Base-by-base conservation (phyloP, 30 jellyfish, hydroid and myxozoan species). In the Aurelia sp. region DNA sequence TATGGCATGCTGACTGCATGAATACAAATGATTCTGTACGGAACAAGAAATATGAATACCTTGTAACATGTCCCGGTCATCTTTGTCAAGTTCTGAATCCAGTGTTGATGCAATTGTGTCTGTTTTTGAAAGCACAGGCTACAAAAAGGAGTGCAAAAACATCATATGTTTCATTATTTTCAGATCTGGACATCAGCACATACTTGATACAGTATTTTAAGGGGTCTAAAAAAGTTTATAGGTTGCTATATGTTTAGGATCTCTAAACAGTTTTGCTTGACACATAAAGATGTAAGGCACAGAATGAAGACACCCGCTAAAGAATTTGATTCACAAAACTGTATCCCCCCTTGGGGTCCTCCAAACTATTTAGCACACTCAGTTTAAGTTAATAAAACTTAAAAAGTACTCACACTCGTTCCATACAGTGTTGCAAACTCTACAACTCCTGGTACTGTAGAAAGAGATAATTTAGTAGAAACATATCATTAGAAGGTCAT, bases 21-120 rank as follows among this genome's bases (percentile, higher is more conserved):
- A 24, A 31, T 12, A 70, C 16, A 70, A 13, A 21, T 21, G 1
- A 70, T 44, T 13, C 63, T 11, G 16, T 4, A 70, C 24, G 35
- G 7, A 30, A 12, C 13, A 33, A 13, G 62, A 70, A 33, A 24
- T 21, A 70, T 31, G 63, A 60, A 5, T 87, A 88, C 97, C 97
- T 87, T 93, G 97, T 4, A 93, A 74, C 96, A 83, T 93, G 38
- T 84, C 98, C 19, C 63, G 69, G 76, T 93, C 98, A 22, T 88
- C 97, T 68, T 88, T 84, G 19, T 76, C 93, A 21, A 93, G 96
- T 21, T 77, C 91, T 11, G 94, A 85, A 31, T 85, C 89, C 4
- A 85, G 96, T 0, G 91, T 70, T 1, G 85, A 78, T 63, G 91
- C 84, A 4, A 63, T 77, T 15, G 86, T 52, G 27, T 78, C 97